Percentiles rank a stretch among this genome's conserved stretches.
Evolutionary conservation across 2,797 vertebrate genomes (phyloP).

Genomic region (Myotis daubentonii): DNA sequence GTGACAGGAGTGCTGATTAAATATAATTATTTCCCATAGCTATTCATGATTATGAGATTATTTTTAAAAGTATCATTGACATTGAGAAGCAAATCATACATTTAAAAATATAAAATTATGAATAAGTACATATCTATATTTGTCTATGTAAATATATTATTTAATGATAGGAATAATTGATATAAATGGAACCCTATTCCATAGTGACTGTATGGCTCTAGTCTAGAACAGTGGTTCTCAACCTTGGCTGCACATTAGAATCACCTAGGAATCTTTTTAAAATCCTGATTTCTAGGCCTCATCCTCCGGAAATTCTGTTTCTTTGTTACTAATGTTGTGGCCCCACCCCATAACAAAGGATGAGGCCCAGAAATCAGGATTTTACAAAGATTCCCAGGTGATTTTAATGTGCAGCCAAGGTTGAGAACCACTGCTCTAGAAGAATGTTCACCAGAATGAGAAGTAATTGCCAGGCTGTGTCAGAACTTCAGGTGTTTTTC

Average conservation of each 20-base stretch:
- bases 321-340: no score
- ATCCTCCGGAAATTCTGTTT: no score
- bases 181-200: not conserved
- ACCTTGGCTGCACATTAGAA: no score
- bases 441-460: not conserved
- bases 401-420: no score
- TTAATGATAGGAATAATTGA: constrained; percentile 53
- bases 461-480: not conserved
- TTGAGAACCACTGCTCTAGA: not conserved
- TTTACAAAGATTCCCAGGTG: no score
- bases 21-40: not conserved
- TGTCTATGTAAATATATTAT: constrained; percentile 39
- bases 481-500: not conserved
- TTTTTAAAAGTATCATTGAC: not conserved
- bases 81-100: not conserved
- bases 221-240: no score
- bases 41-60: not conserved
- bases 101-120: not conserved
- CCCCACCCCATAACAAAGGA: no score
- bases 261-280: no score
- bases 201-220: not conserved
- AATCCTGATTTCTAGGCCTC: no score
- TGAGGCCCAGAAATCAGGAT: no score
- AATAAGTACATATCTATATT: not conserved
- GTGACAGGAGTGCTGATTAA: not conserved